Evolutionary conservation across 1,140 invertebrate species (phyloP).

Genomic region (Acromyrmex charruanus): DNA sequence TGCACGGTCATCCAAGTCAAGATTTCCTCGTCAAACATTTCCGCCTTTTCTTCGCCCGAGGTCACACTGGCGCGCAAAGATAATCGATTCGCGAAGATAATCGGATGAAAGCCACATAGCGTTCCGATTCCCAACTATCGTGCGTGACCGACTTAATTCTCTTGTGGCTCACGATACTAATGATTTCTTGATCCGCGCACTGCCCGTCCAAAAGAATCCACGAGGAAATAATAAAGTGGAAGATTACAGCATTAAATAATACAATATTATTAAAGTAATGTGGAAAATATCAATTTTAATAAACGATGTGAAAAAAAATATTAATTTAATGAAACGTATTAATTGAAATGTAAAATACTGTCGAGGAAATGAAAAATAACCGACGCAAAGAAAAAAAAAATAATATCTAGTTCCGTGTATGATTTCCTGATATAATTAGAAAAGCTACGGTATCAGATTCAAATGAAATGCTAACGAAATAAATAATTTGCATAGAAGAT

Average conservation of each 20-base stretch:
- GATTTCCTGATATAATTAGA: slow-evolving; percentile 10
- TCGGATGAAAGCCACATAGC: slow-evolving; percentile 14
- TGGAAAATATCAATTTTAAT: neutral
- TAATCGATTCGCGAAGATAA: slow-evolving; percentile 49
- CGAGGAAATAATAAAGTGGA: neutral
- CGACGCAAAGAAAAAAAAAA: neutral
- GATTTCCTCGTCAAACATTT: slow-evolving; percentile 55
- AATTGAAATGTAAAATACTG: neutral
- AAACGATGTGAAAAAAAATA: neutral
- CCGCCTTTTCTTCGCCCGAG: slow-evolving; percentile 48
- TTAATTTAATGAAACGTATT: slow-evolving; percentile 5
- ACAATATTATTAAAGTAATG: neutral
- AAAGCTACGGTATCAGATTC: neutral
- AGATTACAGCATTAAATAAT: neutral
- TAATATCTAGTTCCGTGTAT: neutral
- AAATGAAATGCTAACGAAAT: slow-evolving; percentile 17
- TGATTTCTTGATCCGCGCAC: neutral
- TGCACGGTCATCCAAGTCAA: slow-evolving; percentile 56
- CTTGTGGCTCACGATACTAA: slow-evolving; percentile 20
- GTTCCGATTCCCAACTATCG: neutral
- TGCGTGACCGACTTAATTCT: neutral
- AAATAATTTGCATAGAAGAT: slow-evolving; percentile 37
- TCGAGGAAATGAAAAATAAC: slow-evolving; percentile 28
- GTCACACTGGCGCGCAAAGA: slow-evolving; percentile 6
- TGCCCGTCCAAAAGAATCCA: neutral